Evolutionary conservation across 2,797 vertebrate genomes (phyloP).

Genomic region (Helostoma temminkii): DNA sequence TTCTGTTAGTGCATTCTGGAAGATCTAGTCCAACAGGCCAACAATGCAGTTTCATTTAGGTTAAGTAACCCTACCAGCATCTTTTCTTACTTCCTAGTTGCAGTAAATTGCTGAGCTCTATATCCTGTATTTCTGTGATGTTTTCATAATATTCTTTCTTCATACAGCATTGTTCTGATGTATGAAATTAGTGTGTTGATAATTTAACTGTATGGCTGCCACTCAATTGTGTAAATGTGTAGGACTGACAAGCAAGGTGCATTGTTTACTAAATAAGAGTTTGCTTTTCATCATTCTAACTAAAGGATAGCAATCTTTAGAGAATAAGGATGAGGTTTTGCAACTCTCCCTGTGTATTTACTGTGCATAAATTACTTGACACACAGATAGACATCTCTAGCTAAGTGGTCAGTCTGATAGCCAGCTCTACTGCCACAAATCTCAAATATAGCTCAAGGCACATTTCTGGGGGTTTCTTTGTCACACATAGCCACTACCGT

Average conservation of each 20-base stretch:
- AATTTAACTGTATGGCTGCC: no score
- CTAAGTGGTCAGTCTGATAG: conserved; percentile 11
- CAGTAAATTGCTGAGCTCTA: conserved; percentile 21
- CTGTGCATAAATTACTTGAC: conserved; percentile 1
- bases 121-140: no score
- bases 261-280: background rate
- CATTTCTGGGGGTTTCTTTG: conserved; percentile 54
- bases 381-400: background rate
- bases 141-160: no score
- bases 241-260: conserved; percentile 13
- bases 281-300: conserved; percentile 12
- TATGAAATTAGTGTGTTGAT: no score
- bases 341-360: conserved; percentile 25
- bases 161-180: no score
- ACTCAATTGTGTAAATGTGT: conserved; percentile 6
- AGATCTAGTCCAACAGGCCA: background rate
- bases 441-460: conserved; percentile 23
- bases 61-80: background rate
- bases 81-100: conserved; percentile 32
- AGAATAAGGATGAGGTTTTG: conserved; percentile 34
- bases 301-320: conserved; percentile 6
- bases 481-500: conserved; percentile 64
- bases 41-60: background rate
- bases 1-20: conserved; percentile 19
- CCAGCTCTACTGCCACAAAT: conserved; percentile 15